Evolutionary conservation across 2,113 vertebrate species (phyloP).

Genomic region (Castor canadensis): DNA sequence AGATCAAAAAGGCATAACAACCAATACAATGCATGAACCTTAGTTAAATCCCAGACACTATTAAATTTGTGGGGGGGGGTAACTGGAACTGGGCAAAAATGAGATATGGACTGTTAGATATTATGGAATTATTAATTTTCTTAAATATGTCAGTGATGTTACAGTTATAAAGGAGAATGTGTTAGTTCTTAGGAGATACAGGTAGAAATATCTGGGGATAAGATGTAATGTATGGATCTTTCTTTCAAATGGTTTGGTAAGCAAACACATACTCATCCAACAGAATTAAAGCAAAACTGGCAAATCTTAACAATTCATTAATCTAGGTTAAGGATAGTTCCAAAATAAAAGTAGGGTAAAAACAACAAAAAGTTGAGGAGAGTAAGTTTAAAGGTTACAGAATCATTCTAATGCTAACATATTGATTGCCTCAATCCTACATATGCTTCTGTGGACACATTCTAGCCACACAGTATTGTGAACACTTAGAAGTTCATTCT

Average conservation of each 20-base stretch:
- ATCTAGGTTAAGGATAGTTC: not conserved
- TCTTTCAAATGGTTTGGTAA: conserved; percentile 29
- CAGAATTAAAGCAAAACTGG: conserved; percentile 34
- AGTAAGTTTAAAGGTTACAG: not conserved
- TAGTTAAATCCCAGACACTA: not conserved
- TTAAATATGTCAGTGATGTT: not conserved
- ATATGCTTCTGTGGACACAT: not conserved
- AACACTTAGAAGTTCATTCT: not conserved
- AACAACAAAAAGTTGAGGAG: not conserved
- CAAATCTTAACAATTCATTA: conserved; percentile 16
- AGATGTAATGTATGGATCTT: not conserved
- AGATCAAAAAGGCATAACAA: not conserved
- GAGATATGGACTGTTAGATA: not conserved
- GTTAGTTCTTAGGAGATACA: not conserved
- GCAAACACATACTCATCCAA: not conserved
- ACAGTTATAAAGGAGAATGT: not conserved
- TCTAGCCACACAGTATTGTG: not conserved
- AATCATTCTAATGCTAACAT: not conserved
- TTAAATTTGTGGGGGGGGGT: not conserved
- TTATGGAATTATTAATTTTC: conserved; percentile 3
- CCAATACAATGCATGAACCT: not conserved
- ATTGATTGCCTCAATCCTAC: not conserved
- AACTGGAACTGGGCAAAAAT: not conserved
- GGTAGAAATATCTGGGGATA: not conserved
- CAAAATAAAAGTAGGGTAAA: not conserved